Evolutionary conservation across 2,888 invertebrate genomes (phyloP).

Genomic region (Thymelicus sylvestris): DNA sequence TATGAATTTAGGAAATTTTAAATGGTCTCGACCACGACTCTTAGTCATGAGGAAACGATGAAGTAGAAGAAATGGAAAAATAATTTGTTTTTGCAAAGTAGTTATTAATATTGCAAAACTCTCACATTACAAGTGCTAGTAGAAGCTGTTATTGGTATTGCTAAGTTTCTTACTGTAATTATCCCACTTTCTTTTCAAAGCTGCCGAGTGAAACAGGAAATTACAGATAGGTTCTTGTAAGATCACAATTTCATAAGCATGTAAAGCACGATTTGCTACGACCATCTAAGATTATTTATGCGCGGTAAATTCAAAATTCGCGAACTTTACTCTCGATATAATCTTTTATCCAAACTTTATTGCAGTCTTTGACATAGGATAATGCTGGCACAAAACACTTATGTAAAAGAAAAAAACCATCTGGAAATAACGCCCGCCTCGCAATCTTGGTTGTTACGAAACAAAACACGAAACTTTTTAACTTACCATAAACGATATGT

Average conservation of each 20-base stretch:
- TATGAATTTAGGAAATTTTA: too few relatives aligned
- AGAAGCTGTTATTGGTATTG: background rate
- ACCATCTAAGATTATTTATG: background rate
- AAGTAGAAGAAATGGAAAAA: too few relatives aligned
- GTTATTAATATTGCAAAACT: background rate
- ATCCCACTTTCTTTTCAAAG: constrained; percentile 34
- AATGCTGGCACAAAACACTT: constrained; percentile 36
- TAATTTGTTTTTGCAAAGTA: too few relatives aligned
- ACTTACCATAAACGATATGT: constrained; percentile 82
- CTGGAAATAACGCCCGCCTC: constrained; percentile 42
- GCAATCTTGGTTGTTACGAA: constrained; percentile 70
- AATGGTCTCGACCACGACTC: too few relatives aligned
- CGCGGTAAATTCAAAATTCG: constrained; percentile 32
- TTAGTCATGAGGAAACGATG: too few relatives aligned
- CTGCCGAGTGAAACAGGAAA: constrained; percentile 30
- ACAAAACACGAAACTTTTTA: constrained; percentile 75
- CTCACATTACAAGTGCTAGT: constrained; percentile 3
- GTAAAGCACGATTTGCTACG: background rate
- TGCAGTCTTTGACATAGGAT: constrained; percentile 21
- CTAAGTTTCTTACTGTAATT: constrained; percentile 24
- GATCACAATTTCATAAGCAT: constrained; percentile 28
- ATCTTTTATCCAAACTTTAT: background rate
- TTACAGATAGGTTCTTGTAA: constrained; percentile 30
- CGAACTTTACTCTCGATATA: constrained; percentile 1
- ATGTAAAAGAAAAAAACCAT: constrained; percentile 40